A percentile compares a stretch with the other conserved stretches of the same genome.
Conservation (phyloP, 2,888 invertebrate genomes). For the Tillus elongatus region DNA sequence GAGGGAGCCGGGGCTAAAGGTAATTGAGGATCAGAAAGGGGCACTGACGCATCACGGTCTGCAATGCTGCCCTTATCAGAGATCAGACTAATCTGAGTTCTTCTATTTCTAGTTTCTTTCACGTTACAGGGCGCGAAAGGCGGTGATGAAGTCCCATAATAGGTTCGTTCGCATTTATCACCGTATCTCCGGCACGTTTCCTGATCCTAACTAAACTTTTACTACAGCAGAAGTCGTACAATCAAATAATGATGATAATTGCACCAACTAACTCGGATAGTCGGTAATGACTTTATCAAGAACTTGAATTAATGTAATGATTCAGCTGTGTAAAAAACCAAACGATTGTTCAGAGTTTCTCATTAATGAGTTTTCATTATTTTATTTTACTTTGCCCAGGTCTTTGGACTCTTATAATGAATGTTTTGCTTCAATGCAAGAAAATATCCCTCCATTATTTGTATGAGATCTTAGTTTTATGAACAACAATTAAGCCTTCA, state of each 20-base stretch:
- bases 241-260: constrained; percentile 38
- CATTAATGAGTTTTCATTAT: constrained; percentile 24
- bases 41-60: constrained; percentile 2
- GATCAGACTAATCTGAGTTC: constrained; percentile 34
- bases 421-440: constrained; percentile 25
- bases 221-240: constrained; percentile 27
- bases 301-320: constrained; percentile 38
- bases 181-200: constrained; percentile 36
- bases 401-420: constrained; percentile 22
- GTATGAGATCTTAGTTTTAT: too few species aligned
- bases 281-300: constrained; percentile 34
- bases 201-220: constrained; percentile 28
- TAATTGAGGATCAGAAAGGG: constrained; percentile 1
- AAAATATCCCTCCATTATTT: too few species aligned
- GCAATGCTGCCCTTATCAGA: constrained; percentile 4
- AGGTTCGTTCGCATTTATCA: constrained; percentile 36
- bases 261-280: constrained; percentile 31
- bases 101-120: constrained; percentile 37
- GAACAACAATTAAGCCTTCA: too few species aligned
- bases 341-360: constrained; percentile 16
- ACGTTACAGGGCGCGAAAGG: constrained; percentile 32
- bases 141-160: constrained; percentile 36
- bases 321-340: constrained; percentile 24
- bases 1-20: too few species aligned
- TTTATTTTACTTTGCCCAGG: constrained; percentile 23